These are phyloP conservation scores for Haliclystus octoradiatus DNA, from an alignment of 30 jellyfish, hydroid and myxozoan species.

Conservation along the genomic window DNA sequence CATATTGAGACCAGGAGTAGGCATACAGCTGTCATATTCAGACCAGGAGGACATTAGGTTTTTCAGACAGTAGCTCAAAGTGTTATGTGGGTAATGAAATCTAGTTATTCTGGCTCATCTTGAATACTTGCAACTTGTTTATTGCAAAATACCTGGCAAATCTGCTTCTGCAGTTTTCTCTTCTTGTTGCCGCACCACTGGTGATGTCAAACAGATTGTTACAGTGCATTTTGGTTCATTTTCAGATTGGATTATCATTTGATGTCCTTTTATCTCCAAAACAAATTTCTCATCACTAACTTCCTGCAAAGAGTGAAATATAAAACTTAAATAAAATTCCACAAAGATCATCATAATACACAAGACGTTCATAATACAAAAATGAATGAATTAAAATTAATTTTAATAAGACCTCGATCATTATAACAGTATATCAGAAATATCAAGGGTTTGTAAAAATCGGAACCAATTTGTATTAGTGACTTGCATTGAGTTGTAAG, in stretches of 20 bases:
- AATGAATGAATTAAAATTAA: neutral
- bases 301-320: constrained; percentile 11
- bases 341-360: neutral
- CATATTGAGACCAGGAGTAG: too few species aligned
- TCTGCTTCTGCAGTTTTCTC: constrained; percentile 15
- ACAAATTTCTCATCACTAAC: constrained; percentile 55
- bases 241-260: constrained; percentile 46
- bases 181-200: constrained; percentile 67
- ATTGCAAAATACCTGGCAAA: neutral
- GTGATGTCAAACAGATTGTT: constrained; percentile 67
- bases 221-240: constrained; percentile 75
- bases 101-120: too few species aligned
- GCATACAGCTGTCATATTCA: too few species aligned
- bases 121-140: too few species aligned
- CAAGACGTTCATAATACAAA: neutral
- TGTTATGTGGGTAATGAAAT: too few species aligned
- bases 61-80: too few species aligned
- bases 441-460: too few species aligned
- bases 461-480: too few species aligned
- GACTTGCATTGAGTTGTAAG: too few species aligned
- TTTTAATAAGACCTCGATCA: neutral
- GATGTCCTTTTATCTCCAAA: constrained; percentile 25
- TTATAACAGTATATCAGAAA: too few species aligned
- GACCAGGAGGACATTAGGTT: too few species aligned
- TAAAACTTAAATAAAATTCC: neutral